Percentiles rank a stretch among this genome's conserved stretches.
Evolutionary conservation across 2,797 vertebrate genomes (phyloP).

Genomic region (Falco novaeseelandiae): DNA sequence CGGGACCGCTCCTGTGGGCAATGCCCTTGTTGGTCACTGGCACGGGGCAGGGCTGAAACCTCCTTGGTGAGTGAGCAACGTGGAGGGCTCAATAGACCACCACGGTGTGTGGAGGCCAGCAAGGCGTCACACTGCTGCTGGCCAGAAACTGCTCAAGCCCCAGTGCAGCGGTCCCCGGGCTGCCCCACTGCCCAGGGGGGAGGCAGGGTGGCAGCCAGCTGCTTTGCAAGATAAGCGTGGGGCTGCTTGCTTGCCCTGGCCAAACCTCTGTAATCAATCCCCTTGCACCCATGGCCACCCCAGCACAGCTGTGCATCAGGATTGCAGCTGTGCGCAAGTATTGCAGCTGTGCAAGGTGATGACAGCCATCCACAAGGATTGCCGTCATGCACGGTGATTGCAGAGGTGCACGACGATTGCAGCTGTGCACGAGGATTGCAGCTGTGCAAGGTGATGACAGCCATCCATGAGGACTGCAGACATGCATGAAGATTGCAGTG

Average conservation of each 20-base stretch:
- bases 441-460: neutral
- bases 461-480: neutral
- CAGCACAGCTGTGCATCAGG: accelerated
- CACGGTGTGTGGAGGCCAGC: accelerated
- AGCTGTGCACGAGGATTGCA: accelerated
- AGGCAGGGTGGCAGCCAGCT: neutral
- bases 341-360: neutral
- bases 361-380: accelerated
- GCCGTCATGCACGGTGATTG: accelerated
- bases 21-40: accelerated
- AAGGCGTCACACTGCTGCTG: accelerated
- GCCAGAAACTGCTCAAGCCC: neutral
- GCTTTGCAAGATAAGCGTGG: neutral
- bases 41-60: neutral
- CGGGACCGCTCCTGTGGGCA: accelerated
- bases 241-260: neutral
- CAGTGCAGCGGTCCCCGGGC: accelerated
- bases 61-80: accelerated
- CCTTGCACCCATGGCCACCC: neutral
- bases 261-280: neutral
- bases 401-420: accelerated
- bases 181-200: neutral
- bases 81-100: neutral
- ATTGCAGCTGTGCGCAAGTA: accelerated
- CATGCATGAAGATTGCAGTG: neutral